Evolutionary conservation across 2,113 vertebrate species (phyloP).

Genomic region (Anser cygnoides): DNA sequence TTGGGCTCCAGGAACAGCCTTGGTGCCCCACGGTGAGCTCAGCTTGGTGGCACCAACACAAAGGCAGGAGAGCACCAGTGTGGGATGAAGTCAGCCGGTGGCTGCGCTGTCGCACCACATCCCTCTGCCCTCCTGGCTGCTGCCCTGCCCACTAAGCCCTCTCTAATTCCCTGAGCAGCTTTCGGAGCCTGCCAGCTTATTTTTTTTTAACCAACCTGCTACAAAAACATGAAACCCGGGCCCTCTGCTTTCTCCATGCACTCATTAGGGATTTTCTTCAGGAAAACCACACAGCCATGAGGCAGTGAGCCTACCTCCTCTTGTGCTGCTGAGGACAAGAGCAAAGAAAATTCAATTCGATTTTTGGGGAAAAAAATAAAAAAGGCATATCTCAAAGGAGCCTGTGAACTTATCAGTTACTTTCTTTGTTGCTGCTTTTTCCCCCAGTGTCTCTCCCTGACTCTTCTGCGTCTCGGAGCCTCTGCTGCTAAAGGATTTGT

Average conservation of each 20-base stretch:
- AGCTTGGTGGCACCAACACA: accelerated
- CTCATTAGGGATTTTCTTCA: not conserved
- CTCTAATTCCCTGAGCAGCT: not conserved
- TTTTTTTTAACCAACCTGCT: not conserved
- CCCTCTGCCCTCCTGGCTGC: not conserved
- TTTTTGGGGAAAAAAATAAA: not conserved
- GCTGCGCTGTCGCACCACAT: not conserved
- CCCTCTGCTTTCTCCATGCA: not conserved
- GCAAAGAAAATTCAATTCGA: not conserved
- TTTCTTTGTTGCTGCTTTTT: not conserved
- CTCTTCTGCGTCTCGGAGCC: not conserved
- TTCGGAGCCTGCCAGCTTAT: not conserved
- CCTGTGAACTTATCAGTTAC: not conserved
- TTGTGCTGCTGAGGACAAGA: not conserved
- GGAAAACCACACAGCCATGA: accelerated
- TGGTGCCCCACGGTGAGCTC: too few species aligned
- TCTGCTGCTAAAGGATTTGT: not conserved
- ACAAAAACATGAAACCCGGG: not conserved
- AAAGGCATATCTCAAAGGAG: not conserved
- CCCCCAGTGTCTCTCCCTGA: not conserved
- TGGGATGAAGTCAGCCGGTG: not conserved
- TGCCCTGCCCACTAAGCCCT: not conserved
- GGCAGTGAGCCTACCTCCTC: not conserved
- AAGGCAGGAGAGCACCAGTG: too few species aligned
- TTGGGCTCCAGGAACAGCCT: not conserved